Evolutionary conservation across 2,113 vertebrate species (phyloP).

Genomic region (Calyptomena viridis): DNA sequence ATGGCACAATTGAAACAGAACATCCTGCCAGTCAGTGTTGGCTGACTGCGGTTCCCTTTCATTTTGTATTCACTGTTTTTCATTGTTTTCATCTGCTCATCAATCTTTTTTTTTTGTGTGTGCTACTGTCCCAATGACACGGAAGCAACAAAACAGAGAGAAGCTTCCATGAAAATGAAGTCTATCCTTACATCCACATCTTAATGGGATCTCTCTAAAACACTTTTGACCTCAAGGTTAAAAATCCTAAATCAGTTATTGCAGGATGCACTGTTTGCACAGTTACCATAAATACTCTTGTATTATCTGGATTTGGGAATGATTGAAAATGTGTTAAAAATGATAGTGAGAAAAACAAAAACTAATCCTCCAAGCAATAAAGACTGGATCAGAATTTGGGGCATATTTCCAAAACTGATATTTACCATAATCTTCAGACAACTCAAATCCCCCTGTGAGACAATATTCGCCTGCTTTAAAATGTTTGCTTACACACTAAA

Average conservation of each 20-base stretch:
- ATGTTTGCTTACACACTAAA: background rate
- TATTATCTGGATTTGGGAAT: background rate
- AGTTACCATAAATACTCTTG: background rate
- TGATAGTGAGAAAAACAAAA: background rate
- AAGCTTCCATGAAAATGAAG: constrained; percentile 64
- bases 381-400: background rate
- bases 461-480: background rate
- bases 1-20: constrained; percentile 68
- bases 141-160: constrained; percentile 60
- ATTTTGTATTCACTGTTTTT: constrained; percentile 70
- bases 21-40: constrained; percentile 68
- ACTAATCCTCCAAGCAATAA: background rate
- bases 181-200: constrained; percentile 57
- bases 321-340: background rate
- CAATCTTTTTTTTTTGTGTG: constrained; percentile 66
- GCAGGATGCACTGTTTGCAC: background rate
- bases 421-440: background rate
- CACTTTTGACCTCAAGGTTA: background rate
- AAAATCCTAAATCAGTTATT: background rate
- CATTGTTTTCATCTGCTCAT: constrained; percentile 73
- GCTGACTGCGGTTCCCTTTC: constrained; percentile 67
- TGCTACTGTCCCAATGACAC: constrained; percentile 70
- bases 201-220: constrained; percentile 55
- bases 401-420: background rate
- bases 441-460: background rate